These are phyloP conservation scores for Gobio gobio DNA, from an alignment of 2,113 vertebrate genomes.

Conservation along the genomic window DNA sequence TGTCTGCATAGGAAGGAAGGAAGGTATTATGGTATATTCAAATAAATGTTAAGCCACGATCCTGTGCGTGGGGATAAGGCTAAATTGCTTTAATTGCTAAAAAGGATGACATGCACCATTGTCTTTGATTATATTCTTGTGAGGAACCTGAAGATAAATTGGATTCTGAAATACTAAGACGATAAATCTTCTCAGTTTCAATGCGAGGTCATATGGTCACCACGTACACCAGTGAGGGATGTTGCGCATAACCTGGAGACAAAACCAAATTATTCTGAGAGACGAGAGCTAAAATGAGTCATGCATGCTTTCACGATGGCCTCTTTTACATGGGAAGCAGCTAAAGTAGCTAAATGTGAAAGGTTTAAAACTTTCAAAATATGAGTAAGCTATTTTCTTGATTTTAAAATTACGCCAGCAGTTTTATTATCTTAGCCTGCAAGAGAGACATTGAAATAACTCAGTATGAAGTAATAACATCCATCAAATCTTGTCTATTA, in stretches of 20 bases:
- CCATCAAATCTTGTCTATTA: background rate
- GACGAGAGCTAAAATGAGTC: constrained; percentile 9
- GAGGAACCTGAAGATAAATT: constrained; percentile 28
- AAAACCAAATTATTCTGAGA: constrained; percentile 32
- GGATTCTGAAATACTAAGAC: background rate
- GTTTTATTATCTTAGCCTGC: background rate
- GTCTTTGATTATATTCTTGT: constrained; percentile 23
- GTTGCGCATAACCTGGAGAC: constrained; percentile 31
- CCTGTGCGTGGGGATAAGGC: background rate
- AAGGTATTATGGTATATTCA: background rate
- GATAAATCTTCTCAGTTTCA: constrained; percentile 22
- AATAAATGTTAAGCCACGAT: background rate
- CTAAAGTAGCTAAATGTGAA: background rate
- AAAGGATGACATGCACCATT: constrained; percentile 2
- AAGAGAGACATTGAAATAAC: background rate
- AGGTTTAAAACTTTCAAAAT: background rate
- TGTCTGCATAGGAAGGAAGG: background rate
- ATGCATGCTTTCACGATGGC: background rate
- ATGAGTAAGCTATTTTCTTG: background rate
- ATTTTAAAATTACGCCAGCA: background rate
- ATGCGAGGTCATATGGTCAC: constrained; percentile 18
- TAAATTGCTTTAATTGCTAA: no score
- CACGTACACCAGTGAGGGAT: background rate
- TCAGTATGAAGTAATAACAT: background rate
- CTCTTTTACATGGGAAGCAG: background rate